These are phyloP conservation scores for Oxyscelio sp. DNA, from an alignment of 2,888 invertebrate species.

Conservation along the genomic window DNA sequence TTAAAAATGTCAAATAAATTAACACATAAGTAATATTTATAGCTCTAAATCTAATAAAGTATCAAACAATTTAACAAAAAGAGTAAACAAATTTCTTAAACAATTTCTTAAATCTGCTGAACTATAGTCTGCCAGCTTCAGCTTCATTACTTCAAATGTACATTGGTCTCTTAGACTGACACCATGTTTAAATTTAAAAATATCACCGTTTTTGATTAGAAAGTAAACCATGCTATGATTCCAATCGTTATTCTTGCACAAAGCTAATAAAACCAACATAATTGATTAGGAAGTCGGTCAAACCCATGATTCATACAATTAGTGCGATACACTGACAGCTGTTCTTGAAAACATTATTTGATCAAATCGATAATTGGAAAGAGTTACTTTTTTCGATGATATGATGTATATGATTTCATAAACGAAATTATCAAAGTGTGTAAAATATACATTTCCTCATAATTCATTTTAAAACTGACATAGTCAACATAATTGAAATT, in stretches of 20 bases:
- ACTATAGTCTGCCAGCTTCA: no score
- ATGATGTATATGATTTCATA: background rate
- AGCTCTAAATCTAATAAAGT: no score
- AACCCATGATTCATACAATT: constrained; percentile 14
- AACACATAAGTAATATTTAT: no score
- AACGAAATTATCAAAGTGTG: constrained; percentile 19
- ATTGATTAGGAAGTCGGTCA: constrained; percentile 43
- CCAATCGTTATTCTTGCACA: background rate
- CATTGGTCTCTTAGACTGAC: no score
- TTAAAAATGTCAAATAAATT: no score
- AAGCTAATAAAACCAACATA: constrained; percentile 1
- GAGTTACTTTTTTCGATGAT: constrained; percentile 16
- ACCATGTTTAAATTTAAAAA: no score
- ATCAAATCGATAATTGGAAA: constrained; percentile 17
- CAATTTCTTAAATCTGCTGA: no score
- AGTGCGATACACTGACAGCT: background rate
- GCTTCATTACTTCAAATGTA: no score
- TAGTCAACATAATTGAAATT: background rate
- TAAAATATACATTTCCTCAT: constrained; percentile 12
- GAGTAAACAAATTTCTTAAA: no score
- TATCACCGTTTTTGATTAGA: no score
- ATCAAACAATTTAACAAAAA: no score
- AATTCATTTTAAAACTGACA: background rate
- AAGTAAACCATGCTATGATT: no score
- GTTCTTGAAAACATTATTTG: background rate